Evolutionary conservation across 2,797 vertebrate genomes (phyloP), one percentile per base, ranked within the genome.

Genomic region (Sciurus vulgaris): DNA sequence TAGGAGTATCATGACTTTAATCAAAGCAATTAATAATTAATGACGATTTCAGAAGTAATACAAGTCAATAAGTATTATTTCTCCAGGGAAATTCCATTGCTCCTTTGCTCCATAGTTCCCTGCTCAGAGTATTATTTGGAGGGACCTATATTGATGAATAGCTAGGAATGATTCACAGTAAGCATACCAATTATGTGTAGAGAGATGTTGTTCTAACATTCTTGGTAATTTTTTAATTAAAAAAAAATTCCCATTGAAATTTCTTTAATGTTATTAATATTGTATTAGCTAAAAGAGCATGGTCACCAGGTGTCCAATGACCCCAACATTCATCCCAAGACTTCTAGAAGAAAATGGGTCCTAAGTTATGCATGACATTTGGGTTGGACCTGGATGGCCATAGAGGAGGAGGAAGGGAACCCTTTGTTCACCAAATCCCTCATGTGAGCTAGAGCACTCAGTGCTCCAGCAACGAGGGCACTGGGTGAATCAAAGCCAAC

Each of bases 21-120:
- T 94, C 77, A 95, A 91, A 94, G 54, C 67, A 70, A 78, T 95
- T 67, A 84, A 93, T 96, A 96, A 92, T 86, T 87, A 93, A 89
- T 88, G 18, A 74, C 47, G n/a, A 85, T 76, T 90, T 93, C 51
- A 69, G 61, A 72, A 79, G 69, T 44, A 90, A 51, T 44, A 28
- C 2, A 89, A 89, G 26, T 63, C 72, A 47, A 10, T 70, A 82
- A 65, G 33, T 70, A 79, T 91, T 88, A 85, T 93, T 96, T 96
- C 56, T 72, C 47, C 91, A 76, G 30, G 56, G 24, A 81, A 89
- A 84, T 86, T 56, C 51, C 44, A 44, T 33, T 74, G 56, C 44
- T 47, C 44, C 44, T 7, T 47, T 47, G 44, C 44, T 47, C 44
- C 24, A 18, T 73, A 44, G 63, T 47, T 88, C 47, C 5, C 26